Conservation (phyloP, 2,113 vertebrate genomes). For the Ranitomeya variabilis region DNA sequence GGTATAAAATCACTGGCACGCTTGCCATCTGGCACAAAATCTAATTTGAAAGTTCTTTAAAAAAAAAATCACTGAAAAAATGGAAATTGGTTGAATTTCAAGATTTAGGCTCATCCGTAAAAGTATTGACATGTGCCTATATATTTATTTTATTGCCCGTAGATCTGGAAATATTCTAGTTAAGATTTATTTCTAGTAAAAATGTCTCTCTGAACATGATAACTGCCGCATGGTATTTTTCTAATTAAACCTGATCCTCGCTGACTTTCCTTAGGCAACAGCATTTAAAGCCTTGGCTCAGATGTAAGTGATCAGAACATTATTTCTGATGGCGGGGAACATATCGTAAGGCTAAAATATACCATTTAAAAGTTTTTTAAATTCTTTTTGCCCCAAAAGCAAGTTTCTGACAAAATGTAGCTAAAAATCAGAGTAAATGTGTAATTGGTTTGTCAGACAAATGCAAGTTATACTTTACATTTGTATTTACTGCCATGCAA, state of each 20-base stretch:
- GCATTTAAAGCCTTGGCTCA: constrained; percentile 15
- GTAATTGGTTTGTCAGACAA: no score
- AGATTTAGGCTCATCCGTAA: not conserved
- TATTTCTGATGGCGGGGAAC: not conserved
- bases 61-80: not conserved
- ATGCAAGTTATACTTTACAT: no score
- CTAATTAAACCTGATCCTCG: constrained; percentile 31
- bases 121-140: not conserved
- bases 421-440: not conserved
- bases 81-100: not conserved
- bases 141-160: not conserved
- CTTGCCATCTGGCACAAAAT: constrained; percentile 20
- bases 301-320: not conserved
- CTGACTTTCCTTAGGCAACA: constrained; percentile 18
- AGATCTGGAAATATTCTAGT: not conserved
- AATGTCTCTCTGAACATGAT: not conserved
- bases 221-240: constrained; percentile 26
- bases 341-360: not conserved
- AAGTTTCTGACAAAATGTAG: not conserved
- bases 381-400: not conserved
- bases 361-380: no score
- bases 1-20: constrained; percentile 17
- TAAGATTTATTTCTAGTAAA: not conserved
- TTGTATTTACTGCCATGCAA: not conserved
- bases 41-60: not conserved